phyloP scores from a whole-genome alignment of 1,140 invertebrate genomes.

The Scaptomyza hsui region DNA sequence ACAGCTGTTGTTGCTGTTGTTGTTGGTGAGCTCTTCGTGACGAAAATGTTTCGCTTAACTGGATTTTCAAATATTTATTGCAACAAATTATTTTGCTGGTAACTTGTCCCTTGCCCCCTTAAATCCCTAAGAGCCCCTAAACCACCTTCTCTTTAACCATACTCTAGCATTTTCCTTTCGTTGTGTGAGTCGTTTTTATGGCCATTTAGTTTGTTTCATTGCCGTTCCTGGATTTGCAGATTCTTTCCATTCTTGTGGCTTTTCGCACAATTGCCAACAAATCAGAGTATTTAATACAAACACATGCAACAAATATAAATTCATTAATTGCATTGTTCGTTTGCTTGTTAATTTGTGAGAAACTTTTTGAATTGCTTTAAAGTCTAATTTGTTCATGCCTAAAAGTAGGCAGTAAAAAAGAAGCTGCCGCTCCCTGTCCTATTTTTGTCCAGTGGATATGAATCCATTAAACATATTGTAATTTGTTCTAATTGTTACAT shows the following conservation, averaged over 20 bases:
- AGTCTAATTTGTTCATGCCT: no score
- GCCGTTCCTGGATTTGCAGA: conserved; percentile 46
- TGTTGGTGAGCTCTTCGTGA: conserved; percentile 68
- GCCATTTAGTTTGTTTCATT: conserved; percentile 73
- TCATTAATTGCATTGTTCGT: no score
- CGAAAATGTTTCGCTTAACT: conserved; percentile 80
- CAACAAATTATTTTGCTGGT: conserved; percentile 80
- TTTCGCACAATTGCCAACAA: conserved; percentile 62
- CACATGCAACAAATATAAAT: not conserved
- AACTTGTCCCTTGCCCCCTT: conserved; percentile 46
- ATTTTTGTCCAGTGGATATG: no score
- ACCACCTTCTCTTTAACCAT: not conserved
- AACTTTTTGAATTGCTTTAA: no score
- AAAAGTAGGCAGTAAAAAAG: no score
- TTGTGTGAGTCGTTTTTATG: conserved; percentile 64
- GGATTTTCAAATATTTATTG: conserved; percentile 83
- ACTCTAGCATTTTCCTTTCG: not conserved
- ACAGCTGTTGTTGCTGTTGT: not conserved
- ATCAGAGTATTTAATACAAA: conserved; percentile 48
- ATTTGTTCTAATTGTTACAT: no score
- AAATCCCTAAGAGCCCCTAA: not conserved
- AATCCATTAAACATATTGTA: no score
- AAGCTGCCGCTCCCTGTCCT: no score
- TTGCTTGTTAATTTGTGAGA: no score
- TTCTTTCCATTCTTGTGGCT: conserved; percentile 21